Percentiles rank a stretch among this genome's conserved stretches.
These are phyloP conservation scores for Oxystoma pomonae DNA, from an alignment of 2,888 invertebrate species.

Conservation along the genomic window DNA sequence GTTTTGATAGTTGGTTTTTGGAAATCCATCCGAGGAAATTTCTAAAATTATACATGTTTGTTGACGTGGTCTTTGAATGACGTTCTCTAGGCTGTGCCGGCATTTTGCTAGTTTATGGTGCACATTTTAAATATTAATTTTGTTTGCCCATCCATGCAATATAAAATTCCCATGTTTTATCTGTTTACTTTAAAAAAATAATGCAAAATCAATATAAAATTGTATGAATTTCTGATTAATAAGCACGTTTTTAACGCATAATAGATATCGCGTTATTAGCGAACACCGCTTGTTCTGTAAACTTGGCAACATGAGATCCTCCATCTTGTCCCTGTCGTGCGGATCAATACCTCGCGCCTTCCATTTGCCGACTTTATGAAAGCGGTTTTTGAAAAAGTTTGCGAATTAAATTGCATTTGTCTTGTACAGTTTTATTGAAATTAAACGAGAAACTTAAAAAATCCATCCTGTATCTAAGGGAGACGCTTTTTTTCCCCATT, in stretches of 20 bases:
- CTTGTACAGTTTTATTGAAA: neutral
- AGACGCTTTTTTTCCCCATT: slow-evolving; percentile 17
- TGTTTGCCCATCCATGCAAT: too few species aligned
- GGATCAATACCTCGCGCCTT: slow-evolving; percentile 43
- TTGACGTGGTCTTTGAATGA: slow-evolving; percentile 30
- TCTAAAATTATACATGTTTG: neutral
- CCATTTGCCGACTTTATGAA: slow-evolving; percentile 24
- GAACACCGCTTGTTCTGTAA: too few species aligned
- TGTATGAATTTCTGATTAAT: too few species aligned
- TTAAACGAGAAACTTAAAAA: neutral
- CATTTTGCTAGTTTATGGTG: too few species aligned
- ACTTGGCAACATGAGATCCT: too few species aligned
- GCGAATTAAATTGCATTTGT: neutral
- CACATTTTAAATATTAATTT: too few species aligned
- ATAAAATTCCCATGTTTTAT: too few species aligned
- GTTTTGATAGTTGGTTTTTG: neutral
- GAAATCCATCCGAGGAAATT: neutral
- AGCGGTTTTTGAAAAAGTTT: neutral
- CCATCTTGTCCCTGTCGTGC: too few species aligned
- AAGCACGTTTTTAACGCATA: too few species aligned
- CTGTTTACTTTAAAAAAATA: too few species aligned
- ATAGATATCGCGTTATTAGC: too few species aligned
- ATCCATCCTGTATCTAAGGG: neutral
- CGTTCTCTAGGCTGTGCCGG: slow-evolving; percentile 48
- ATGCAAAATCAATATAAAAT: too few species aligned